Conservation (phyloP, 2,797 vertebrate genomes). For the Parambassis ranga region DNA sequence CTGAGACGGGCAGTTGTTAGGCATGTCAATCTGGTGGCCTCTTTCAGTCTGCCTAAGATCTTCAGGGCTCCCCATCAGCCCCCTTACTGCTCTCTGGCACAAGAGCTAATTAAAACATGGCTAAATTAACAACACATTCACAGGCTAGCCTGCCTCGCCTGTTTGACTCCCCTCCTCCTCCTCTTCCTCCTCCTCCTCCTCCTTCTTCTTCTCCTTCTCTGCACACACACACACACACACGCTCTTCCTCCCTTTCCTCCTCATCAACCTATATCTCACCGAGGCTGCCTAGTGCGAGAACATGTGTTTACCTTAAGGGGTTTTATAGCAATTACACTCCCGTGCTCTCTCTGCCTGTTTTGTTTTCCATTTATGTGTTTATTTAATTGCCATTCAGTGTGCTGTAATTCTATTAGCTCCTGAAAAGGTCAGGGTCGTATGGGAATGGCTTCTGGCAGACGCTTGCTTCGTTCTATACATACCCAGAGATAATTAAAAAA, state of each 20-base stretch:
- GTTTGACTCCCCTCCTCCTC: conserved; percentile 41
- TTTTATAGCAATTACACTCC: conserved; percentile 72
- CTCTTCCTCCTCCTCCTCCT: conserved; percentile 33
- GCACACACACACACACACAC: conserved; percentile 8
- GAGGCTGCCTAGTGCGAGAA: conserved; percentile 61
- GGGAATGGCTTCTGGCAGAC: conserved; percentile 65
- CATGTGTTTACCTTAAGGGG: conserved; percentile 79
- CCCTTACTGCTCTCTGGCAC: conserved; percentile 45
- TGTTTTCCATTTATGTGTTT: conserved; percentile 71
- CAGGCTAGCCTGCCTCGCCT: conserved; percentile 46
- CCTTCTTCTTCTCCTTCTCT: conserved; percentile 30
- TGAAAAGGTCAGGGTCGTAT: conserved; percentile 77
- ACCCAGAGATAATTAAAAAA: conserved; percentile 52
- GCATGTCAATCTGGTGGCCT: conserved; percentile 67
- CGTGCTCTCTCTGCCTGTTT: conserved; percentile 59
- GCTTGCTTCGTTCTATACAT: conserved; percentile 25
- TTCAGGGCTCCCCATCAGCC: conserved; percentile 59
- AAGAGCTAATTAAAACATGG: conserved; percentile 76
- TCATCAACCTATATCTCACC: conserved; percentile 50
- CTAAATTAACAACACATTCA: conserved; percentile 71
- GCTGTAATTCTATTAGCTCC: conserved; percentile 75
- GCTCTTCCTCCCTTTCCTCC: conserved; percentile 21
- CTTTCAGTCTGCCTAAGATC: conserved; percentile 58
- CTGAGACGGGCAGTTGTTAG: conserved; percentile 49
- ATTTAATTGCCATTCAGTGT: conserved; percentile 76